Evolutionary conservation across 2,113 vertebrate genomes (phyloP), one percentile per base, ranked within the genome.

Genomic region (Clupea harengus): DNA sequence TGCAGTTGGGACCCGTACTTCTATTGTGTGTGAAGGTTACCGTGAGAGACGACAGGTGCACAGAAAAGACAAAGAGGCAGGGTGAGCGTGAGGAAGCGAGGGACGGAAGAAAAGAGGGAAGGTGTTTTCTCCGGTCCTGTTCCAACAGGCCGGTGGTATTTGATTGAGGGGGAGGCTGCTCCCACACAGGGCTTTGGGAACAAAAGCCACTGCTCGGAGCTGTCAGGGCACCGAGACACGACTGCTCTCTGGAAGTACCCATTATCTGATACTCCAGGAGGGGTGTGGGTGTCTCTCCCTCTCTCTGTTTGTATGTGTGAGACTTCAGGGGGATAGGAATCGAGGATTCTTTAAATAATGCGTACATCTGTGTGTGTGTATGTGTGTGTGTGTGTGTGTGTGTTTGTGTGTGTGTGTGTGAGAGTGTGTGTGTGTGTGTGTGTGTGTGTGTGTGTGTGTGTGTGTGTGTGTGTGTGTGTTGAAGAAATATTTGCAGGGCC

Each of bases 71-170:
- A 32, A 10, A 17, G 80, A 83, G 84, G 88, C 60, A 10, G 17
- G 20, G 6, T n/a, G 45, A 81, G 85, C 91, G 90, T 81, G 90
- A 87, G 90, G 91, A 86, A 83, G 87, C 25, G 89, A 88, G 47
- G 46, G 88, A 91, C 90, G 92, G 90, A 89, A 91, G 91, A 86
- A 90, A 78, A 91, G 89, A 93, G 46, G 82, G 88, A 90, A 90
- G 89, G 90, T 92, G 90, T 84, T 88, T 85, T 47, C 87, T 85
- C 82, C 32, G 6, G 88, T 54, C 87, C 89, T 94, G 93, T 94
- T 91, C 89, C 90, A 92, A 92, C 93, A 94, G 88, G 92, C 91
- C 89, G 90, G 91, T 91, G 92, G 92, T 91, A 91, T 92, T 91
- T 90, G 88, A 92, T 90, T 91, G 92, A 90, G 89, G 84, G 88